A percentile compares a stretch with the other conserved stretches of the same genome.
These are phyloP conservation scores for Euspilapteryx auroguttella DNA, from an alignment of 2,888 invertebrate species.

Conservation along the genomic window DNA sequence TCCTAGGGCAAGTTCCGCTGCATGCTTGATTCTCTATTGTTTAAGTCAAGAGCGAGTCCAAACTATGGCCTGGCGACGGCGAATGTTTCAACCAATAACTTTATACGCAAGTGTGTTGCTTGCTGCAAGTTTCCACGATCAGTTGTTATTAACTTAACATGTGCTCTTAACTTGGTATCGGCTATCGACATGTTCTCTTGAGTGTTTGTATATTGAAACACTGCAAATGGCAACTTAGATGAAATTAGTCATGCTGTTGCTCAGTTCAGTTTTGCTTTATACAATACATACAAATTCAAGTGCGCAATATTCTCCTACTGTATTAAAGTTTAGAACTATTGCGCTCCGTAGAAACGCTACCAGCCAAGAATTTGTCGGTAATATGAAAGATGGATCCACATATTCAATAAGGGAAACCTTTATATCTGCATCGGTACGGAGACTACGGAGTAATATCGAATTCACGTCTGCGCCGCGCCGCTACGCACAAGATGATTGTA, in stretches of 20 bases:
- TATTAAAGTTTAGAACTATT: no score
- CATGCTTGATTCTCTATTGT: slow-evolving; percentile 57
- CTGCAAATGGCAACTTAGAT: slow-evolving; percentile 3
- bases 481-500: slow-evolving; percentile 7
- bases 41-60: slow-evolving; percentile 34
- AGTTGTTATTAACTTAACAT: slow-evolving; percentile 43
- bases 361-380: no score
- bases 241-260: not conserved
- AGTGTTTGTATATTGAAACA: slow-evolving; percentile 7
- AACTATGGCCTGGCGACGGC: slow-evolving; percentile 32
- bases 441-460: no score
- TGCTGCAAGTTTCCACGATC: slow-evolving; percentile 33
- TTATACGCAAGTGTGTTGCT: slow-evolving; percentile 31
- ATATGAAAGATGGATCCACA: no score
- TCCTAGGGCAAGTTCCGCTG: slow-evolving; percentile 52
- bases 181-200: slow-evolving; percentile 15
- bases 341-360: no score
- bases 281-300: no score
- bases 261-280: no score
- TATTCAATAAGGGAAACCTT: not conserved
- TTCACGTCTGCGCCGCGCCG: no score
- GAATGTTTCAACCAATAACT: slow-evolving; percentile 18
- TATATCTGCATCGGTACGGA: no score
- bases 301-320: no score
- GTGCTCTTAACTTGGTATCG: slow-evolving; percentile 33